Evolutionary conservation across 2,113 vertebrate species (phyloP), one percentile per base, ranked within the genome.

Genomic region (Phocoena phocoena): DNA sequence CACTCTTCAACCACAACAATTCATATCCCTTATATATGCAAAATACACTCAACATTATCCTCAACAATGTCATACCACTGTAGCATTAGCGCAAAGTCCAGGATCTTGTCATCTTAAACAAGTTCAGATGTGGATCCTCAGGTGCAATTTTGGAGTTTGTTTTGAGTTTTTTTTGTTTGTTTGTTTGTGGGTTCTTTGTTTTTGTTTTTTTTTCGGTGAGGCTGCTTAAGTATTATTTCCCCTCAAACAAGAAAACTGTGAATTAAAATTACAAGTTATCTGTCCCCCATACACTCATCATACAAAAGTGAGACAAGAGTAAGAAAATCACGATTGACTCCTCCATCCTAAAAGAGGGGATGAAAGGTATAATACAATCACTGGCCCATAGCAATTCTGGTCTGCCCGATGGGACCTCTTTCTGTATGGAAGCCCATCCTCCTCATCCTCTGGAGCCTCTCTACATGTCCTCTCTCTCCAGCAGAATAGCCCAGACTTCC

Each of bases 161-260:
- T 15, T 50, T 76, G 50, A 15, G 31, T 74, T 63, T 77, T 65
- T 36, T 67, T 65, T 21, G 28, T 41, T 80, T 80, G 47, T 80
- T 23, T 71, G 81, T 77, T 8, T 47, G 67, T 65, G 15, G 15
- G 44, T 77, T 65, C 38, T 41, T 55, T 67, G 50, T 47, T 17
- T 90, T 26, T 50, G 58, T 79, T 6, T 50, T 68, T 41, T 26
- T 70, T 55, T 80, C 55, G 44, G 60, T 96, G 25, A 2, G 62
- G 41, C 5, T 81, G 10, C 58, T 96, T 44, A 38, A 25, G 36
- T 80, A 41, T 44, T 44, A 91, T 31, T 92, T 88, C 58, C 21
- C 86, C 36, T 95, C 89, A 88, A 95, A 88, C 53, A 79, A 95
- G 18, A 97, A 93, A 85, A 65, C 6, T 58, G 12, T 23, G 10